Conservation (phyloP, 2,888 invertebrate species). For the Rhimphoctona megacephalus region DNA sequence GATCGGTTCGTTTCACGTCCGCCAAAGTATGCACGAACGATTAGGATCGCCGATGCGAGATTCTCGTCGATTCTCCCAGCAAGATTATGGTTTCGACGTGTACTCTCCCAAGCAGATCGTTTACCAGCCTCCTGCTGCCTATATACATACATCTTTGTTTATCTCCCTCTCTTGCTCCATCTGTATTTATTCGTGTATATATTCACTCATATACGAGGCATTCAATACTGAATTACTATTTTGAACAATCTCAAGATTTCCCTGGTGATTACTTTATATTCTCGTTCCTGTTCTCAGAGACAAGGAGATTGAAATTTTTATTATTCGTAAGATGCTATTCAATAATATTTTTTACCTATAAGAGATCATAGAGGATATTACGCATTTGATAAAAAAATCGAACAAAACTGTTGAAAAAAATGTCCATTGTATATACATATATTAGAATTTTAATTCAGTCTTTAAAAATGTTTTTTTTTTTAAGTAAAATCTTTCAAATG, state of each 20-base stretch:
- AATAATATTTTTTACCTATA: not conserved
- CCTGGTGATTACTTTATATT: not conserved
- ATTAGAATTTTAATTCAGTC: not conserved
- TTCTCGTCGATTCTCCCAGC: slow-evolving; percentile 79
- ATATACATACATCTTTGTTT: slow-evolving; percentile 16
- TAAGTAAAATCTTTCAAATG: not conserved
- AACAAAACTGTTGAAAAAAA: not conserved
- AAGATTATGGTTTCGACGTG: slow-evolving; percentile 82
- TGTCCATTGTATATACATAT: not conserved
- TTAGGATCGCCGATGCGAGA: slow-evolving; percentile 83
- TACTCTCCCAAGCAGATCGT: slow-evolving; percentile 68
- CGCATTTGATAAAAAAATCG: not conserved
- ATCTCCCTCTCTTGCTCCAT: slow-evolving; percentile 17
- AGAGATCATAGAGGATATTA: not conserved
- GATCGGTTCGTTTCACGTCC: slow-evolving; percentile 65
- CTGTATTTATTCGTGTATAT: not conserved
- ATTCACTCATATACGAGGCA: not conserved
- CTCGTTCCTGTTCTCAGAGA: not conserved
- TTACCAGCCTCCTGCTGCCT: slow-evolving; percentile 53
- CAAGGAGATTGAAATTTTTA: not conserved
- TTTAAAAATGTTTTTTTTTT: not conserved
- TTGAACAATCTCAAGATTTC: not conserved
- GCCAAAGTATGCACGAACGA: slow-evolving; percentile 83
- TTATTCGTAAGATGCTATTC: not conserved
- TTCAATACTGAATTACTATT: slow-evolving; percentile 10